These are phyloP conservation scores for Pyxicephalus adspersus DNA, from an alignment of 2,113 vertebrate species.

Conservation along the genomic window DNA sequence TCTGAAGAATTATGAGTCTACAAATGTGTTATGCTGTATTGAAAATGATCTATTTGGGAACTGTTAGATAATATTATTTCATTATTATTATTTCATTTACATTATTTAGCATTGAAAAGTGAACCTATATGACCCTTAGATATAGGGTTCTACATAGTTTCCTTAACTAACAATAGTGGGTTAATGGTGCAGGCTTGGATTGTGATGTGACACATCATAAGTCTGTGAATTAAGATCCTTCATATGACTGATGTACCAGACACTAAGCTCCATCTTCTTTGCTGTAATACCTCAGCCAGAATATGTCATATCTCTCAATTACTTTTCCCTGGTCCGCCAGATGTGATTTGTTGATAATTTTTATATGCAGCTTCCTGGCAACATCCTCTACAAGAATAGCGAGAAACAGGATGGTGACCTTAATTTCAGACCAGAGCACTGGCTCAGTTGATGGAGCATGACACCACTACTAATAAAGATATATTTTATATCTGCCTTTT, in stretches of 20 bases:
- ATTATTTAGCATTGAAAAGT: too few relatives aligned
- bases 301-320: constrained; percentile 49
- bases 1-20: too few relatives aligned
- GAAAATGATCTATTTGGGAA: too few relatives aligned
- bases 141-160: too few relatives aligned
- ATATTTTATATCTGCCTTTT: background rate
- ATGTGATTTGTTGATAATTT: constrained; percentile 19
- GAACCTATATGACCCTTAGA: too few relatives aligned
- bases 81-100: too few relatives aligned
- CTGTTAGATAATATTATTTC: too few relatives aligned
- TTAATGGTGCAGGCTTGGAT: constrained; percentile 1
- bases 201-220: background rate
- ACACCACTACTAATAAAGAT: constrained; percentile 17
- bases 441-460: constrained; percentile 12
- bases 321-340: constrained; percentile 42
- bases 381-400: background rate
- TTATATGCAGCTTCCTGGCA: constrained; percentile 1
- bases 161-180: background rate
- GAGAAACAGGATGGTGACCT: constrained; percentile 39
- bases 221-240: constrained; percentile 5
- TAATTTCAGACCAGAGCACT: constrained; percentile 13
- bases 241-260: constrained; percentile 27
- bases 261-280: constrained; percentile 46
- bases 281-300: constrained; percentile 38
- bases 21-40: too few relatives aligned